Conservation (phyloP, 2,888 invertebrate genomes). For the Trichopoda pennipes region DNA sequence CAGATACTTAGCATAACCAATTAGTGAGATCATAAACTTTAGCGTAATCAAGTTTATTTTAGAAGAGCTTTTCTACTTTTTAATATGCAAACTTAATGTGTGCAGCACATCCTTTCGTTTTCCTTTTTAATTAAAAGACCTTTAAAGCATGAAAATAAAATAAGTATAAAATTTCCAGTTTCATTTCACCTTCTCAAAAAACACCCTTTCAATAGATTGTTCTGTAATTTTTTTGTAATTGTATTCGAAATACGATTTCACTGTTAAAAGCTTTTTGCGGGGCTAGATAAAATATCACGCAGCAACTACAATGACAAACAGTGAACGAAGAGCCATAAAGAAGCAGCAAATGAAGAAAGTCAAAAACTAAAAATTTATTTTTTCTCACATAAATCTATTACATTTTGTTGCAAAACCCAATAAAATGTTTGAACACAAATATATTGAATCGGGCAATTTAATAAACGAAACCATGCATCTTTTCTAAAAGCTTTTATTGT, state of each 20-base stretch:
- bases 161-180: slow-evolving; percentile 37
- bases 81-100: no score
- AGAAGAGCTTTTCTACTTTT: no score
- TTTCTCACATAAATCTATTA: slow-evolving; percentile 67
- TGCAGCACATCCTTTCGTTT: neutral
- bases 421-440: slow-evolving; percentile 65
- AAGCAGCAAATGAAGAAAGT: slow-evolving; percentile 13
- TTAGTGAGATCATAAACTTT: no score
- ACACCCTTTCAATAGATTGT: slow-evolving; percentile 48
- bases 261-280: slow-evolving; percentile 17
- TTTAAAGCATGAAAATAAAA: slow-evolving; percentile 26
- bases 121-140: slow-evolving; percentile 37
- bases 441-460: slow-evolving; percentile 67
- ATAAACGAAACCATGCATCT: slow-evolving; percentile 64
- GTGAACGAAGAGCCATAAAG: slow-evolving; percentile 15
- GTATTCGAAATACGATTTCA: slow-evolving; percentile 7
- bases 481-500: slow-evolving; percentile 62
- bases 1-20: no score
- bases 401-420: slow-evolving; percentile 52
- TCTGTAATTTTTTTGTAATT: slow-evolving; percentile 6
- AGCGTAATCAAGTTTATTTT: no score
- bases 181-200: neutral
- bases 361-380: slow-evolving; percentile 61
- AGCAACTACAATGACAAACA: slow-evolving; percentile 46
- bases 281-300: slow-evolving; percentile 41